Evolutionary conservation across 2,113 vertebrate species (phyloP).

Genomic region (Entelurus aequoreus): DNA sequence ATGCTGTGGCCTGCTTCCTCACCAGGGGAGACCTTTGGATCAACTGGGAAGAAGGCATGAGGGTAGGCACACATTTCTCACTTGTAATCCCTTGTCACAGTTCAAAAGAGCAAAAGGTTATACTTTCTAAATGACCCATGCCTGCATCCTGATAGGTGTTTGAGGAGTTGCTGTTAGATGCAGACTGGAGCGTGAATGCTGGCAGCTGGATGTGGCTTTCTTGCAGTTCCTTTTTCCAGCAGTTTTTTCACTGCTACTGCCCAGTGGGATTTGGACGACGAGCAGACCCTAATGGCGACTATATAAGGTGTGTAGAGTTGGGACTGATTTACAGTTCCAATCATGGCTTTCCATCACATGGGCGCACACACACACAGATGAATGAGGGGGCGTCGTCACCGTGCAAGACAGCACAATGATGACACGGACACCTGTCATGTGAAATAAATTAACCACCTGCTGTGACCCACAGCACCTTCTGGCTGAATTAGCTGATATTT

Average conservation of each 20-base stretch:
- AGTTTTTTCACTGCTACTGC: constrained; percentile 96
- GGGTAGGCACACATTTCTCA: constrained; percentile 62
- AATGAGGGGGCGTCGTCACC: neutral
- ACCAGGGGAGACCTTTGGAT: constrained; percentile 95
- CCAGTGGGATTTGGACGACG: constrained; percentile 91
- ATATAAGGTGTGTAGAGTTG: constrained; percentile 78
- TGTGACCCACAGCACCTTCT: too few relatives aligned
- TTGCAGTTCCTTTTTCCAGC: constrained; percentile 95
- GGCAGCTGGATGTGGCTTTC: constrained; percentile 99
- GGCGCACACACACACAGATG: neutral
- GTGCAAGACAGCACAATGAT: too few relatives aligned
- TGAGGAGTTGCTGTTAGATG: constrained; percentile 90
- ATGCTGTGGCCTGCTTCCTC: constrained; percentile 82
- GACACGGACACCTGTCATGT: too few relatives aligned
- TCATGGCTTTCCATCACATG: neutral
- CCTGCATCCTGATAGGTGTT: constrained; percentile 75
- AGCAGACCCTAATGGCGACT: constrained; percentile 93
- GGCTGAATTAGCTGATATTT: too few relatives aligned
- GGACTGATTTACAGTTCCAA: neutral
- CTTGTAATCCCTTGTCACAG: neutral
- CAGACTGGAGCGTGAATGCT: constrained; percentile 96
- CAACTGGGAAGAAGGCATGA: constrained; percentile 98
- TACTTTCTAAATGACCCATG: neutral
- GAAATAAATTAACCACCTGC: too few relatives aligned
- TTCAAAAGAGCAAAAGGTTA: neutral